A percentile compares a stretch with the other conserved stretches of the same genome.
phyloP scores from a whole-genome alignment of 2,113 vertebrate species.

The Antennarius striatus region DNA sequence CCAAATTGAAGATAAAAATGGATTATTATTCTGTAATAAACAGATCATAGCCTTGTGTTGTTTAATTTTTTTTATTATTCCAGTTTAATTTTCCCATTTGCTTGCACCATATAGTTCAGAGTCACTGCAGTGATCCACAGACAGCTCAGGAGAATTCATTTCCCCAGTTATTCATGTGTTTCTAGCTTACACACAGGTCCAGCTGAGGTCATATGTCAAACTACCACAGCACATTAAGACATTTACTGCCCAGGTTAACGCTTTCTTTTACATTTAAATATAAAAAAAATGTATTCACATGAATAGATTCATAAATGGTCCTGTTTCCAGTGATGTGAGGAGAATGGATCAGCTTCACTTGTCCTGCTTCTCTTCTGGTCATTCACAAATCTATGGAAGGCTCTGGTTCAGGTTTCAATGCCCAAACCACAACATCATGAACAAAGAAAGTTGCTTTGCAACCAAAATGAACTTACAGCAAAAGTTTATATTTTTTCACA shows the following conservation, averaged over 20 bases:
- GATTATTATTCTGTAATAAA: background rate
- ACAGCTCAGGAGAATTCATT: conserved; percentile 47
- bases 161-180: conserved; percentile 27
- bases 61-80: conserved; percentile 70
- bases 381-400: conserved; percentile 70
- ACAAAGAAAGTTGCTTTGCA: conserved; percentile 88
- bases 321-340: conserved; percentile 82
- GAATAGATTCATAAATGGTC: conserved; percentile 81
- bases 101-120: conserved; percentile 67
- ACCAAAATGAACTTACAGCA: conserved; percentile 83
- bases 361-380: conserved; percentile 82
- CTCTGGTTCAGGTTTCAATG: conserved; percentile 79
- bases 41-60: background rate
- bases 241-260: conserved; percentile 46
- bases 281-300: conserved; percentile 77
- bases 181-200: conserved; percentile 34
- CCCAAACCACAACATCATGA: conserved; percentile 81
- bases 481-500: conserved; percentile 74
- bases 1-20: background rate
- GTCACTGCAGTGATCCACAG: conserved; percentile 55
- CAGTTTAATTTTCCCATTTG: conserved; percentile 76
- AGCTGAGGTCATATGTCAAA: conserved; percentile 47
- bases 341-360: conserved; percentile 69
- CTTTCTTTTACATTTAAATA: conserved; percentile 78
- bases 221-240: conserved; percentile 60